Evolutionary conservation across 2,888 invertebrate genomes (phyloP), one percentile per base, ranked within the genome.

Genomic region (Osmoderma eremita): DNA sequence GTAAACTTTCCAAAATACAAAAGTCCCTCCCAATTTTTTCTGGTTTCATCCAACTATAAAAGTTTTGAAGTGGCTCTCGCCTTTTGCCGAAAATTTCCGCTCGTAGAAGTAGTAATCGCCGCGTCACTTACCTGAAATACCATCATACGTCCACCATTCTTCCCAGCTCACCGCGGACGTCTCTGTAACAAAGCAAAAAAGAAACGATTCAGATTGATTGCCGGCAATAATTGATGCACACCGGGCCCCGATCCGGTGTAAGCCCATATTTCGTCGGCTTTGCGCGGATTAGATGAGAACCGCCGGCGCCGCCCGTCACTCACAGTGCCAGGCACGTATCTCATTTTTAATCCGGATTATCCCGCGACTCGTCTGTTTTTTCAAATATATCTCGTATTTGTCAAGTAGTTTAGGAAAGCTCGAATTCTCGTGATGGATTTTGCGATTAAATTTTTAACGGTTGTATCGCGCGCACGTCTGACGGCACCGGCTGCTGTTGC

Each of bases 121-220:
- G 10, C 30, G 30, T 30, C 56, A 78, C 88, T 90, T 85, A 94
- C 95, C 95, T 86, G 95, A 95, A 83, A 95, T 95, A 73, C 95
- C 95, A 85, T 95, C 95, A 86, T 95, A 95, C 76, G 94, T 95
- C 95, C 95, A 95, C 95, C 95, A 95, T 86, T 94, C 94, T 84
- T 95, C 95, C 95, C 95, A 95, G 84, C 93, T 94, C 79, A 92
- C 91, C 78, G 90, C 90, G 76, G 85, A 85, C 75, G 89, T 87
- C 79, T 87, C 91, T 92, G 87, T 78, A 90, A 89, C 83, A 85
- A 84, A 51, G 81, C 84, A 81, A 80, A 56, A 67, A 67, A 42
- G 48, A 67, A 42, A 62, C 48, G 69, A 53, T 72, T 72, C 69
- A 73, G 75, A 77, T 77, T 75, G 78, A 78, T 77, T 74, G 75